Evolutionary conservation across 2,113 vertebrate species (phyloP).

Genomic region (Typhlomys cinereus): DNA sequence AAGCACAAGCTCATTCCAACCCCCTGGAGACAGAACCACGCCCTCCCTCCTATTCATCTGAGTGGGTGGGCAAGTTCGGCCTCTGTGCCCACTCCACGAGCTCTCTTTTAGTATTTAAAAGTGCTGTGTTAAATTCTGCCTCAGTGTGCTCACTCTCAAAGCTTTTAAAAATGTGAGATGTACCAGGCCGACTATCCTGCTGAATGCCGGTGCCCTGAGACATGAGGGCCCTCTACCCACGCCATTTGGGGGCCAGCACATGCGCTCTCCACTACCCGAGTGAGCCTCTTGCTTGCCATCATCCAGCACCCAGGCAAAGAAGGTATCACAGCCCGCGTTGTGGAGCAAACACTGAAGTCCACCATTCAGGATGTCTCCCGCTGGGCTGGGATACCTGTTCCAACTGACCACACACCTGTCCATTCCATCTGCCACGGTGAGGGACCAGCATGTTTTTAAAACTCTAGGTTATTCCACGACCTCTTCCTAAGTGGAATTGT

Average conservation of each 20-base stretch:
- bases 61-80: neutral
- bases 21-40: neutral
- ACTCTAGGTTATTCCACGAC: constrained; percentile 25
- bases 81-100: neutral
- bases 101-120: neutral
- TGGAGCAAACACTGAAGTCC: neutral
- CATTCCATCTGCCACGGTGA: neutral
- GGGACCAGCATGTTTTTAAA: neutral
- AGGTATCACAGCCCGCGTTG: neutral
- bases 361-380: neutral
- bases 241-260: neutral
- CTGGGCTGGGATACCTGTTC: neutral
- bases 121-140: constrained; percentile 28
- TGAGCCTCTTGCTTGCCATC: too few relatives aligned
- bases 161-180: neutral
- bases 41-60: neutral
- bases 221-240: neutral
- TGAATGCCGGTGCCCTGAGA: neutral
- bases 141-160: neutral
- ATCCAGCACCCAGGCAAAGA: neutral
- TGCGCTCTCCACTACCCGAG: too few relatives aligned
- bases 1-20: too few relatives aligned
- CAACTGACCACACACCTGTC: neutral
- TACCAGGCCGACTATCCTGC: too few relatives aligned
- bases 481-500: constrained; percentile 71